Evolutionary conservation across 2,888 invertebrate species (phyloP), one percentile per base, ranked within the genome.

Genomic region (Drosophila rubida): DNA sequence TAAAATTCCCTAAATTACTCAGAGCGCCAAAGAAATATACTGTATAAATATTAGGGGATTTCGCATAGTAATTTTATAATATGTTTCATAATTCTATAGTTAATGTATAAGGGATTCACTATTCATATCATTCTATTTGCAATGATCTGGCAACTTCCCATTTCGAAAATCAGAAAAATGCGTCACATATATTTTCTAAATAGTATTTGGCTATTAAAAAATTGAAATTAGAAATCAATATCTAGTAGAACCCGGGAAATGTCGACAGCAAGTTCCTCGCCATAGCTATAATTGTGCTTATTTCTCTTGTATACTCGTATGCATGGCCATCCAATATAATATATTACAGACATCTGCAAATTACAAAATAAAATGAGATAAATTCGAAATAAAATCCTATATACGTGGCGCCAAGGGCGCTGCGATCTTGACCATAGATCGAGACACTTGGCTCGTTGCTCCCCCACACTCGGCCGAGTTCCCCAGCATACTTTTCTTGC

Each of bases 361-460:
- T 72, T 67, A 41, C 72, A 69, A 59, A 55, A 75, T 51, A 27
- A 59, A 59, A 46, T 32, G 25, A 37, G 42, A 70, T 70, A 67
- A 70, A 63, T 66, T 49, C 23, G 35, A 57, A 66, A 63, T 53
- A 62, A 69, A 63, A 41, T 39, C 49, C 22, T 35, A 30, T 48
- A 41, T 49, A 75, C 60, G 23, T 58, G 64, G 80, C 80, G 85
- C 79, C 85, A 73, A 58, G 67, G 66, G 58, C 61, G 48, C 46
- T n/a, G 8, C 7, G 76, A 55, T 69, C 81, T 82, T 85, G 81
- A 77, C 75, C 77, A 66, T 69, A 62, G 61, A 48, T 3, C 61
- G 41, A 61, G 39, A 32, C 45, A 37, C 27, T 50, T 32, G 19
- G 14, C 13, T 8, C 13, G n/a, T 5, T 39, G 7, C 9, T 2